Conservation (phyloP, 1,140 invertebrate genomes). For the Subanguina moxae region DNA sequence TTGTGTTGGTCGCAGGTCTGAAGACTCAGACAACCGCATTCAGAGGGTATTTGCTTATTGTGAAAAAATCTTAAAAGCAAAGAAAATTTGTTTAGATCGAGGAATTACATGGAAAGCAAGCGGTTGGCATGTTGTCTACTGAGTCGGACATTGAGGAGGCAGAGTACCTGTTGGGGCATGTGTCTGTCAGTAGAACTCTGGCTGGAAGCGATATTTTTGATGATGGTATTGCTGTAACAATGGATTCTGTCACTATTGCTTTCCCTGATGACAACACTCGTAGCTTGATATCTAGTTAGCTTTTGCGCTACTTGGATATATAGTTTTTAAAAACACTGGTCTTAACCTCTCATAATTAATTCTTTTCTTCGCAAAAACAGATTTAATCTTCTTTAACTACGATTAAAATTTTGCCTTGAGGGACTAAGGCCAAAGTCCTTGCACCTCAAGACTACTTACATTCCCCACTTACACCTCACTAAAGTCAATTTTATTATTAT, state of each 20-base stretch:
- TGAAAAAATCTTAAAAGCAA: too few relatives aligned
- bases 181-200: not conserved
- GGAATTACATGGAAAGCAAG: constrained; percentile 50
- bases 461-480: too few relatives aligned
- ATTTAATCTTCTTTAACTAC: not conserved
- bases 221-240: constrained; percentile 47
- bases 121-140: constrained; percentile 32
- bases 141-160: constrained; percentile 53
- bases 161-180: constrained; percentile 46
- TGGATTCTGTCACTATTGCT: constrained; percentile 49
- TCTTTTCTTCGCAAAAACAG: not conserved
- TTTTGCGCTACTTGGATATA: not conserved
- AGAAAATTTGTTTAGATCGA: constrained; percentile 26
- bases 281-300: constrained; percentile 35
- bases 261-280: constrained; percentile 47
- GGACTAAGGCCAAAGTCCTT: too few relatives aligned
- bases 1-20: constrained; percentile 34
- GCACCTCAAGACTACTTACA: too few relatives aligned
- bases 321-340: not conserved
- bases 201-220: constrained; percentile 7
- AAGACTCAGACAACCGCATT: constrained; percentile 20
- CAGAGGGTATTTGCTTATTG: constrained; percentile 23
- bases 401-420: too few relatives aligned
- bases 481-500: too few relatives aligned
- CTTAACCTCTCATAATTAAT: too few relatives aligned